Conservation (phyloP, 2,888 invertebrate genomes). For the Phyllotreta striolata region DNA sequence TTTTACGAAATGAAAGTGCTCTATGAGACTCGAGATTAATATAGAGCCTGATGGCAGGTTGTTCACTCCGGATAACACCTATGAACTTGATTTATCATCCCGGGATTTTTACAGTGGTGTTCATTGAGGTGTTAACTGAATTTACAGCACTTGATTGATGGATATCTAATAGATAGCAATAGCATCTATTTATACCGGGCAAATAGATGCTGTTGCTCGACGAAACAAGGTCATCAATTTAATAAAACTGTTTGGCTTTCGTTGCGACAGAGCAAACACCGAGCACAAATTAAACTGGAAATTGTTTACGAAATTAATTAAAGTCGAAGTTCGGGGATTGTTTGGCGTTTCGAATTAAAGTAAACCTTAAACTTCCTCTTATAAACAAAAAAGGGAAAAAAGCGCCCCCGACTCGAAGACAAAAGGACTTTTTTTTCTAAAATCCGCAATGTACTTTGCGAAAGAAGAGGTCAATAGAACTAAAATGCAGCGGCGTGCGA, state of each 20-base stretch:
- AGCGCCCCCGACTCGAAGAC: neutral
- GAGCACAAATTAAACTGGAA: constrained; percentile 18
- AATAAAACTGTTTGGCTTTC: constrained; percentile 17
- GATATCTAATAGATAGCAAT: no score
- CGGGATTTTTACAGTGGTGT: no score
- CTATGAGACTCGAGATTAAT: no score
- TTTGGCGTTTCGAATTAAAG: constrained; percentile 21
- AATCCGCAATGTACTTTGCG: neutral
- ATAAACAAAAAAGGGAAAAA: constrained; percentile 10
- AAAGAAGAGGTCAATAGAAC: constrained; percentile 12
- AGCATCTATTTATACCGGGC: no score
- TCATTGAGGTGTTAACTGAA: no score
- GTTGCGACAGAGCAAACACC: constrained; percentile 19
- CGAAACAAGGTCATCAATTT: constrained; percentile 17
- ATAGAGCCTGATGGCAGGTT: no score
- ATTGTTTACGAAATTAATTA: constrained; percentile 26
- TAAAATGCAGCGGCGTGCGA: constrained; percentile 1
- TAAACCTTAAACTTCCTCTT: constrained; percentile 20
- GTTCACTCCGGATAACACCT: no score
- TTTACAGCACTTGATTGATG: no score
- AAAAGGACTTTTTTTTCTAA: constrained; percentile 15
- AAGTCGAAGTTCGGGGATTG: constrained; percentile 14
- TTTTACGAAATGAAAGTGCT: no score
- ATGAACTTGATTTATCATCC: no score
- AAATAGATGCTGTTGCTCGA: neutral